These are phyloP conservation scores for Axinella damicornis DNA, from an alignment of 37 sponge, comb jelly and placozoan species.

Conservation along the genomic window DNA sequence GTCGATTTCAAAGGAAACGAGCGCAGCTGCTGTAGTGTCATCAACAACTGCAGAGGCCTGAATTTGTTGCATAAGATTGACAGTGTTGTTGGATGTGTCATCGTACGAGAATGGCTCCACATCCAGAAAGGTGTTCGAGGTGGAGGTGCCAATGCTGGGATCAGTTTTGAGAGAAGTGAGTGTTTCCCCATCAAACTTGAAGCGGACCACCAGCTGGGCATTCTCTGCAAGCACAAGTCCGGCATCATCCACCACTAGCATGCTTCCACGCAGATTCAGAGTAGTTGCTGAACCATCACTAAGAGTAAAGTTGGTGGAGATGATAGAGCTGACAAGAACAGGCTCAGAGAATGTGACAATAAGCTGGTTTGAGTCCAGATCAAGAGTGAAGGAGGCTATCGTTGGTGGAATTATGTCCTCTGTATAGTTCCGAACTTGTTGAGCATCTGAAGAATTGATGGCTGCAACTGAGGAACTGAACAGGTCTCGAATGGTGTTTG, in stretches of 20 bases:
- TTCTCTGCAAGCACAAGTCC: slow-evolving; percentile 12
- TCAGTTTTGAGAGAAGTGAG: slow-evolving; percentile 74
- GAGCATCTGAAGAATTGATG: slow-evolving; percentile 29
- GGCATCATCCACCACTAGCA: slow-evolving; percentile 21
- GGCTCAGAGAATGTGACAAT: slow-evolving; percentile 89
- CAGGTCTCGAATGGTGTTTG: slow-evolving; percentile 43
- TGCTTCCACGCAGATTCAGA: slow-evolving; percentile 10
- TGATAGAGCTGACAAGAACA: slow-evolving; percentile 44
- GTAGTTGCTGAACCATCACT: slow-evolving; percentile 31
- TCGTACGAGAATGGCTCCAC: slow-evolving; percentile 26
- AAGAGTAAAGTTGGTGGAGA: slow-evolving; percentile 35
- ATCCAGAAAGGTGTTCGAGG: slow-evolving; percentile 53
- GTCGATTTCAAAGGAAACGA: slow-evolving; percentile 63
- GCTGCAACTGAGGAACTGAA: slow-evolving; percentile 22
- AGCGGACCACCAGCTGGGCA: slow-evolving; percentile 6
- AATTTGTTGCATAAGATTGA: not conserved
- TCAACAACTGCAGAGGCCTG: slow-evolving; percentile 26
- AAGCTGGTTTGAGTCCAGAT: slow-evolving; percentile 71
- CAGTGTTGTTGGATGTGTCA: slow-evolving; percentile 55
- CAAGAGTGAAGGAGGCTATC: slow-evolving; percentile 63
- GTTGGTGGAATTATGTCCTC: slow-evolving; percentile 68
- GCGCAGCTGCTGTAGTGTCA: slow-evolving; percentile 49
- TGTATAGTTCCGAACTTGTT: slow-evolving; percentile 49
- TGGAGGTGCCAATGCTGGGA: slow-evolving; percentile 45
- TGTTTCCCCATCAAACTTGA: slow-evolving; percentile 46